Evolutionary conservation across 2,888 invertebrate species (phyloP), one percentile per base, ranked within the genome.

Genomic region (Agrenia bidenticulata): DNA sequence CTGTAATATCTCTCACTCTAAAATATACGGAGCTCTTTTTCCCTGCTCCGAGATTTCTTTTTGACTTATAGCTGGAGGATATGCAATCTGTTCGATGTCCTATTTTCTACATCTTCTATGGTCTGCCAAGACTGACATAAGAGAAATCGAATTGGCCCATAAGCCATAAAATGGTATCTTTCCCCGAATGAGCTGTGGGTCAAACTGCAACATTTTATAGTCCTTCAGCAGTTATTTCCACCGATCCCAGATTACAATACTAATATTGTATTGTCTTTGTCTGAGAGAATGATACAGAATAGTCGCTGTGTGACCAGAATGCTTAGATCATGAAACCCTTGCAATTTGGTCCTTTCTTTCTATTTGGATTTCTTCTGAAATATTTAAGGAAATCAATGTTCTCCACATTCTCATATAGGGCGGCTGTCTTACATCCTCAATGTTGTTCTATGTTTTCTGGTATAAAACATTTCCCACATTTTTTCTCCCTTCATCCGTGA

Each of bases 61-160:
- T 32, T 32, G 11, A 32, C 32, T 32, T 11, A 32, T 4, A 11
- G 11, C 11, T 11, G 4, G 32, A 32, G 4, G 32, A 32, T 32
- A 32, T 32, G 32, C 4, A 32, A 32, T 32, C 5, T 32, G 11
- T 32, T 32, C 32, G 11, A 32, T 11, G 11, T 32, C 32, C 32
- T 11, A 32, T 32, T 32, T 32, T 32, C 32, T 32, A 32, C 11
- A 32, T 32, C 32, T 32, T 32, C 45, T 45, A 5, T 45, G 45
- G 45, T n/a, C n/a, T n/a, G 11, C 32, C 4, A 45, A 51, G 24
- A 23, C 24, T 51, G 51, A 51, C 51, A 55, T 32, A 26, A 27
- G 55, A 32, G 32, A 32, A 55, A 55, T 55, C 27, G 32, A 55
- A 55, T 15, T 55, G 55, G 55, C 17, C 55, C 26, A 55, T 55